These are phyloP conservation scores for Leptarthrus brevirostris DNA, from an alignment of 2,888 invertebrate species.

Conservation along the genomic window DNA sequence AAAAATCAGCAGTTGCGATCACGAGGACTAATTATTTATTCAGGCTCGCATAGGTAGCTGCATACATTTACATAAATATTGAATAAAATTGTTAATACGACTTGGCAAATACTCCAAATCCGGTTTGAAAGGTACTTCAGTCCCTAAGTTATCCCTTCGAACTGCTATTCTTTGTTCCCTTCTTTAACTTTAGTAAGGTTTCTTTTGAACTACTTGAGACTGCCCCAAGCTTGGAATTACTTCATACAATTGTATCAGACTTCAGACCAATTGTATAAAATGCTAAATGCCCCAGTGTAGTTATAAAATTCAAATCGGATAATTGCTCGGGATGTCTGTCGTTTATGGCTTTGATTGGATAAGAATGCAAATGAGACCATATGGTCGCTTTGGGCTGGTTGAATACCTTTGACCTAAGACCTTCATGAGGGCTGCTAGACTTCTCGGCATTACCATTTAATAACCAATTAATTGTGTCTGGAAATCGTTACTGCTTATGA, in stretches of 20 bases:
- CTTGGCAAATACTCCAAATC: slow-evolving; percentile 12
- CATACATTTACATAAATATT: slow-evolving; percentile 20
- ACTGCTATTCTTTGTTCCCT: slow-evolving; percentile 4
- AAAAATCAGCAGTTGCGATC: slow-evolving; percentile 26
- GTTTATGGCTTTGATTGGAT: slow-evolving; percentile 44
- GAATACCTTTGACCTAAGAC: slow-evolving; percentile 35
- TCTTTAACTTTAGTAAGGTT: background rate
- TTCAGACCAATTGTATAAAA: background rate
- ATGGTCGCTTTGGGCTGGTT: background rate
- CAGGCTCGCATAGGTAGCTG: slow-evolving; percentile 3
- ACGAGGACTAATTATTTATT: slow-evolving; percentile 25
- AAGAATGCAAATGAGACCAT: slow-evolving; percentile 46
- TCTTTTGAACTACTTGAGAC: background rate
- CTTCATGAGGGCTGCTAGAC: background rate
- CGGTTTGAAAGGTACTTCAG: background rate
- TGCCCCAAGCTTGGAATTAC: background rate
- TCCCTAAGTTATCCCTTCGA: background rate
- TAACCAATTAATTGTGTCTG: slow-evolving; percentile 42
- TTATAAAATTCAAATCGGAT: slow-evolving; percentile 46
- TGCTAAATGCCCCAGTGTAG: background rate
- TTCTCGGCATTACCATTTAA: slow-evolving; percentile 5
- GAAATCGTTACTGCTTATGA: background rate
- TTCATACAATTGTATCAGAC: background rate
- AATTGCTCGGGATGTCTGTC: slow-evolving; percentile 42
- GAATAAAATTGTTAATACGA: slow-evolving; percentile 26